Conservation (phyloP, 2,113 vertebrate species). For the Ameiurus melas region DNA sequence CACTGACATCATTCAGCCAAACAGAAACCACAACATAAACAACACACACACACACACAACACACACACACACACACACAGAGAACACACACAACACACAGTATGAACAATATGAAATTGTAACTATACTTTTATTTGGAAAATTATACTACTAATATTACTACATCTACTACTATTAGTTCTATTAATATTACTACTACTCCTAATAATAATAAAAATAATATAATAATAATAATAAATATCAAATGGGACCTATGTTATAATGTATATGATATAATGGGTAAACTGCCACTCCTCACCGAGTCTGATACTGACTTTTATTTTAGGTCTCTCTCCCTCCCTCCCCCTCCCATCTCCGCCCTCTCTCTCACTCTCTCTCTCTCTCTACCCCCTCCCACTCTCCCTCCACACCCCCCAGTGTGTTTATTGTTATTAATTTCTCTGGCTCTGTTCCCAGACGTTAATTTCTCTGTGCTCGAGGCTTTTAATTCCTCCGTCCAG, state of each 20-base stretch:
- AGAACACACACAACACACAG: neutral
- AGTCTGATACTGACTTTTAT: neutral
- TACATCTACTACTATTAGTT: neutral
- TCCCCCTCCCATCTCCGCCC: no score
- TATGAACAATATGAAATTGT: no score
- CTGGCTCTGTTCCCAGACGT: conserved; percentile 50
- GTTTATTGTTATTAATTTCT: conserved; percentile 16
- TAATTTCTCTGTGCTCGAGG: conserved; percentile 42
- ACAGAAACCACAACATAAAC: neutral
- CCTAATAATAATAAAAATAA: neutral
- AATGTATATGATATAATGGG: no score
- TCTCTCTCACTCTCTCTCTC: neutral
- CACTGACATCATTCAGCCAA: neutral
- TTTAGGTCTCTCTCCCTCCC: neutral
- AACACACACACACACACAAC: no score
- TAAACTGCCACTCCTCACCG: neutral
- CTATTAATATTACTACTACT: neutral
- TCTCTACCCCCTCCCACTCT: neutral
- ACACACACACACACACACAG: no score
- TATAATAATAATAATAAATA: no score
- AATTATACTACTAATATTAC: neutral
- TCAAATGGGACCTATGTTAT: no score
- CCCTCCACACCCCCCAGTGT: neutral
- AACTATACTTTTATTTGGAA: neutral
- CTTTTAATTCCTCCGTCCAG: conserved; percentile 42